These are phyloP conservation scores for Sesia apiformis DNA, from an alignment of 2,888 invertebrate genomes.

Conservation along the genomic window DNA sequence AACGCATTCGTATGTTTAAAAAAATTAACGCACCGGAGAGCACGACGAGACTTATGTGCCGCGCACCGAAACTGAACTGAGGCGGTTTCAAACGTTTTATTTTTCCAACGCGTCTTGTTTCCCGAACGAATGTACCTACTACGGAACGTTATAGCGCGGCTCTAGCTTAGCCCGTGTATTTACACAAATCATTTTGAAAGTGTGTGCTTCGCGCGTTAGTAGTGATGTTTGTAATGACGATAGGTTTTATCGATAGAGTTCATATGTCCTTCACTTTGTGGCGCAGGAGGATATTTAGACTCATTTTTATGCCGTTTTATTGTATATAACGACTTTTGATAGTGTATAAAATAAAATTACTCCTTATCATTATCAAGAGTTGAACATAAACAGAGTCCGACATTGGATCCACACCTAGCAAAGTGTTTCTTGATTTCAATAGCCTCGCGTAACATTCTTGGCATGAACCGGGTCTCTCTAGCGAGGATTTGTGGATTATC, in stretches of 20 bases:
- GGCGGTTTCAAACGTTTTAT: conserved; percentile 13
- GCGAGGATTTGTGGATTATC: too few relatives aligned
- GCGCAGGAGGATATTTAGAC: too few relatives aligned
- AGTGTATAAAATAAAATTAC: too few relatives aligned
- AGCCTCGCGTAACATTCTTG: too few relatives aligned
- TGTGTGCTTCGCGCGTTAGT: conserved; percentile 5
- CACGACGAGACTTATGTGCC: conserved; percentile 32
- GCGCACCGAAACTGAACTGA: conserved; percentile 44
- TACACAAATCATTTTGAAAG: conserved; percentile 1
- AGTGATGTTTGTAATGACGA: conserved; percentile 3
- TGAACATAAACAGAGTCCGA: too few relatives aligned
- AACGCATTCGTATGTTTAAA: conserved; percentile 11
- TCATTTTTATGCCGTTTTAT: too few relatives aligned
- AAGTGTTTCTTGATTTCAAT: too few relatives aligned
- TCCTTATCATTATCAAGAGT: too few relatives aligned
- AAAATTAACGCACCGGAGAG: conserved; percentile 17
- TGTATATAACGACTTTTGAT: too few relatives aligned
- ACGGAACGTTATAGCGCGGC: conserved; percentile 1
- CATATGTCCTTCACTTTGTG: too few relatives aligned
- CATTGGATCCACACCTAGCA: too few relatives aligned
- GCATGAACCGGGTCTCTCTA: too few relatives aligned
- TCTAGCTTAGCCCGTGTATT: conserved; percentile 5
- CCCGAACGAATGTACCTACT: conserved; percentile 1
- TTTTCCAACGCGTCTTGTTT: conserved; percentile 44
- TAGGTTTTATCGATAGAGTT: conserved; percentile 2